Percentiles rank a stretch among this genome's conserved stretches.
Evolutionary conservation across 2,797 vertebrate genomes (phyloP).

Genomic region (Mormyrus proboscirostris): DNA sequence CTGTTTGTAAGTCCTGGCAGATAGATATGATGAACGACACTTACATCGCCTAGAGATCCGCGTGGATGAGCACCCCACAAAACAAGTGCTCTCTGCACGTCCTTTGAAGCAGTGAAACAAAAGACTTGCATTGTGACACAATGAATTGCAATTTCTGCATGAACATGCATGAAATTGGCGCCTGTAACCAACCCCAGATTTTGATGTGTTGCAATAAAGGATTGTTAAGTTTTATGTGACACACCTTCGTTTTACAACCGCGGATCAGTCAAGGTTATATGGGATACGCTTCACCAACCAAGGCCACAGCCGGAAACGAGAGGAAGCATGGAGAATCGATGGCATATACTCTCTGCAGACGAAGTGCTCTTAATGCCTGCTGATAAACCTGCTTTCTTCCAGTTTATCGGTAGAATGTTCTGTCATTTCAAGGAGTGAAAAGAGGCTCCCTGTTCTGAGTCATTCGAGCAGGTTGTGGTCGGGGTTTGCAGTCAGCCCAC

Average conservation of each 20-base stretch:
- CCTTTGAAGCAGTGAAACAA: background rate
- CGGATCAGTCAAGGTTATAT: background rate
- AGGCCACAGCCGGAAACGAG: background rate
- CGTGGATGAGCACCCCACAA: background rate
- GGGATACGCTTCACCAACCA: background rate
- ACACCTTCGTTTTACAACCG: background rate
- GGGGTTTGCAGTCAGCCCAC: background rate
- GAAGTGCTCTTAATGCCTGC: background rate
- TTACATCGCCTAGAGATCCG: background rate
- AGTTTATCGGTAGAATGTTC: background rate
- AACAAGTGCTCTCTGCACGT: background rate
- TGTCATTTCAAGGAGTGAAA: background rate
- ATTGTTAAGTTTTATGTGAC: background rate
- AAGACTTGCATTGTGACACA: background rate
- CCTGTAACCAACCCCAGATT: background rate
- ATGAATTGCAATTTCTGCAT: background rate
- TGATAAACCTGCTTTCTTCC: background rate
- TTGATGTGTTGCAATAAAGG: background rate
- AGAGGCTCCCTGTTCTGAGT: background rate
- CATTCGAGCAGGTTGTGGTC: background rate
- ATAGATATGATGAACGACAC: background rate
- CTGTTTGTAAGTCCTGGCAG: conserved; percentile 16
- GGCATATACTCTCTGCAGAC: background rate
- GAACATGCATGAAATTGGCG: background rate
- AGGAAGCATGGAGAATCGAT: background rate